Conservation (phyloP, 2,888 invertebrate genomes). For the Blastobasis adustella region DNA sequence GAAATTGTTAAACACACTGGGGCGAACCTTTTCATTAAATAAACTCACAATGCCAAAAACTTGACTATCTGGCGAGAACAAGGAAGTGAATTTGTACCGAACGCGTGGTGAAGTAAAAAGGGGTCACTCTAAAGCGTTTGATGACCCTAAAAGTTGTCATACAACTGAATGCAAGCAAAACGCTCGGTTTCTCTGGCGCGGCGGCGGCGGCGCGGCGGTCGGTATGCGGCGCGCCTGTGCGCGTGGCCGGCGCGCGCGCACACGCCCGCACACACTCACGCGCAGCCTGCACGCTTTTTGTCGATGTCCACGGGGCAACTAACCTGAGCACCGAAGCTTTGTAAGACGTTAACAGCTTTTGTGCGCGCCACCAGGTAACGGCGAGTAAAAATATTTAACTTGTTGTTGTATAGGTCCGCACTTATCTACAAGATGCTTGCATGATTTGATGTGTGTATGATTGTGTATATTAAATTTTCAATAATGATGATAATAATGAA, state of each 20-base stretch:
- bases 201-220: slow-evolving; percentile 32
- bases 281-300: slow-evolving; percentile 69
- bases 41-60: too few species aligned
- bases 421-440: too few species aligned
- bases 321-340: slow-evolving; percentile 41
- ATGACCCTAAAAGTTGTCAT: slow-evolving; percentile 64
- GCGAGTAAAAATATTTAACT: too few species aligned
- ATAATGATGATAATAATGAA: too few species aligned
- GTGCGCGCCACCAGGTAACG: slow-evolving; percentile 2
- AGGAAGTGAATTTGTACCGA: too few species aligned
- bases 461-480: too few species aligned
- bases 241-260: slow-evolving; percentile 34
- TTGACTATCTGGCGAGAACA: too few species aligned
- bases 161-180: slow-evolving; percentile 67
- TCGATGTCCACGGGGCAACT: slow-evolving; percentile 74
- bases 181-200: slow-evolving; percentile 58
- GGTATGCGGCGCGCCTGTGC: slow-evolving; percentile 52
- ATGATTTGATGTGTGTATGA: too few species aligned
- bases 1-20: too few species aligned
- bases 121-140: slow-evolving; percentile 58
- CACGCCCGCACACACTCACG: slow-evolving; percentile 30
- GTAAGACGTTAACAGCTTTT: slow-evolving; percentile 34
- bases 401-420: too few species aligned
- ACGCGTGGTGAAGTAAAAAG: slow-evolving; percentile 28
- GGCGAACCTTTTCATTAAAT: too few species aligned